phyloP scores from a whole-genome alignment of 2,888 invertebrate species.

The Clitarchus hookeri region DNA sequence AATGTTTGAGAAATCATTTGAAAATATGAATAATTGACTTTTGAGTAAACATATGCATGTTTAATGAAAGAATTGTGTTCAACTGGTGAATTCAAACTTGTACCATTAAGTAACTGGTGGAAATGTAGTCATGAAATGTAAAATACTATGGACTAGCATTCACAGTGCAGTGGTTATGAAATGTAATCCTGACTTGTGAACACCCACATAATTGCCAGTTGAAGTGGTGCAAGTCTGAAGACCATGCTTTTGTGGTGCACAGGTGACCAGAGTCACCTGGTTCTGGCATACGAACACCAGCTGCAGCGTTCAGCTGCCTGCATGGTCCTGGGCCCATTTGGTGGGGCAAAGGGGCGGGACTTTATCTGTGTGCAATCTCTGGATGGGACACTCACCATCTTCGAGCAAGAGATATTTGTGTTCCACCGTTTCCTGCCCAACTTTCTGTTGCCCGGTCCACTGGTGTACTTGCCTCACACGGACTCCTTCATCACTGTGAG shows the following conservation, averaged over 20 bases:
- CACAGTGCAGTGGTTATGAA: too few relatives aligned
- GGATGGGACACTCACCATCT: conserved; percentile 87
- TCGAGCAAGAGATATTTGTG: conserved; percentile 89
- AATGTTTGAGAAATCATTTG: too few relatives aligned
- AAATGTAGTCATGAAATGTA: too few relatives aligned
- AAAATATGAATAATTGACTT: too few relatives aligned
- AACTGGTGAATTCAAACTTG: too few relatives aligned
- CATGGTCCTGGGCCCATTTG: conserved; percentile 83
- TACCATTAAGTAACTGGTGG: too few relatives aligned
- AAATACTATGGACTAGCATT: too few relatives aligned
- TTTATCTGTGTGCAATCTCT: conserved; percentile 90
- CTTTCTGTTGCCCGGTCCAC: conserved; percentile 79
- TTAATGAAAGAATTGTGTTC: too few relatives aligned
- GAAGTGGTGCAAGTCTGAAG: too few relatives aligned
- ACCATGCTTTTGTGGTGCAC: conserved; percentile 45
- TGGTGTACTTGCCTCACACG: conserved; percentile 77
- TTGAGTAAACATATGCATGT: too few relatives aligned
- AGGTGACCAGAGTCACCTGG: conserved; percentile 72
- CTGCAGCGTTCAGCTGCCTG: conserved; percentile 77
- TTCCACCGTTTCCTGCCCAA: conserved; percentile 82
- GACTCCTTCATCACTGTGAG: conserved; percentile 86
- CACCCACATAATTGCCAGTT: too few relatives aligned
- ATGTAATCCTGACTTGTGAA: too few relatives aligned
- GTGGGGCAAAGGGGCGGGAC: conserved; percentile 79
- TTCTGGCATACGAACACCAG: conserved; percentile 76